These are phyloP conservation scores for Indicator maculatus DNA, from an alignment of 2,113 vertebrate genomes.

Conservation along the genomic window DNA sequence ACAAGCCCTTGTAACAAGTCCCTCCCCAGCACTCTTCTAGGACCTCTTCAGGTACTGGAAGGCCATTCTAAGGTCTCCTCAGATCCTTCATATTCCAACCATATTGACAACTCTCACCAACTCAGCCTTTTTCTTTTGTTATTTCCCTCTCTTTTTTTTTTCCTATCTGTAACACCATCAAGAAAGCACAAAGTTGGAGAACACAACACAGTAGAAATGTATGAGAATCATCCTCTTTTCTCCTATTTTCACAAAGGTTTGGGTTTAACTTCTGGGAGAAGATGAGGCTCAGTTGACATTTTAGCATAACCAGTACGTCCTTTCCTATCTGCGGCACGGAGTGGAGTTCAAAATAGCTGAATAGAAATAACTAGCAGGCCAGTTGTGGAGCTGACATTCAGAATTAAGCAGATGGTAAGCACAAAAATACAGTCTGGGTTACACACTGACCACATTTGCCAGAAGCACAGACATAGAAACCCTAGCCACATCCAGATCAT, in stretches of 20 bases:
- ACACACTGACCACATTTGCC: constrained; percentile 66
- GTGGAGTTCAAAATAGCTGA: constrained; percentile 39
- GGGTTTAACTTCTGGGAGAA: not conserved
- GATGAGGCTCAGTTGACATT: constrained; percentile 25
- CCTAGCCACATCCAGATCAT: constrained; percentile 47
- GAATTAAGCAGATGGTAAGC: constrained; percentile 70
- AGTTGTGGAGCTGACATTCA: constrained; percentile 69
- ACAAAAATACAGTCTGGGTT: constrained; percentile 69
- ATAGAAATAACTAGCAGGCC: constrained; percentile 54
- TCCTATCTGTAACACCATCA: not conserved
- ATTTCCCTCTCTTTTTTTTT: not conserved
- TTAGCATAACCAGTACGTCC: not conserved
- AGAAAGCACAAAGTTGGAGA: not conserved
- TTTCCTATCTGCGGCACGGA: not conserved
- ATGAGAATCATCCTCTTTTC: not conserved
- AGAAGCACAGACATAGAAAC: constrained; percentile 64
- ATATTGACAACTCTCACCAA: not conserved
- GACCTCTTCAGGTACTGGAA: no score
- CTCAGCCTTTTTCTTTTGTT: not conserved
- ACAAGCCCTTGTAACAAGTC: no score
- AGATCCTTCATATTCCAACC: not conserved
- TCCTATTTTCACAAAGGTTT: not conserved
- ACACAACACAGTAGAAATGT: not conserved
- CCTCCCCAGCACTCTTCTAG: no score
- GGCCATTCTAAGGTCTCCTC: no score